Conservation (phyloP, 2,113 vertebrate species). For the Psittacula cyanocephala region DNA sequence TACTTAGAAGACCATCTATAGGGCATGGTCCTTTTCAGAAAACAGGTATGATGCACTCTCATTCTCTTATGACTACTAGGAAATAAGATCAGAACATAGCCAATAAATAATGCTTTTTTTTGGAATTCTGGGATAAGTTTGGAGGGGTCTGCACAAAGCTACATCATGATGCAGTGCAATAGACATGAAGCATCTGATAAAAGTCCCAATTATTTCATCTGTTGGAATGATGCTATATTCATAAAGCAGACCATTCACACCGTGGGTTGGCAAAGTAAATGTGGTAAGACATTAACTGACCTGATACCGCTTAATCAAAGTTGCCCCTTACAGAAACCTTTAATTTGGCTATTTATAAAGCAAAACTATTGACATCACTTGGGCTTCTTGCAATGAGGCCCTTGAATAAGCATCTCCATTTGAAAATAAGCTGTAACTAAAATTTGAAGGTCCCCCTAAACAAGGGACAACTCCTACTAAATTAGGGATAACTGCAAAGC, state of each 20-base stretch:
- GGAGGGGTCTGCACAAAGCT: background rate
- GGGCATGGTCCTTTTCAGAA: background rate
- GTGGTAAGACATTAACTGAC: background rate
- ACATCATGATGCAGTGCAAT: background rate
- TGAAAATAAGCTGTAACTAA: background rate
- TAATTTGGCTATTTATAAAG: background rate
- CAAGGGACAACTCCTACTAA: background rate
- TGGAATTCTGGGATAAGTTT: background rate
- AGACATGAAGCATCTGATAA: background rate
- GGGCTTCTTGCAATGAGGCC: background rate
- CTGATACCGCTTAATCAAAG: background rate
- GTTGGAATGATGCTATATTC: background rate
- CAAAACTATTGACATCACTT: background rate
- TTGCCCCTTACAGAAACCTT: background rate
- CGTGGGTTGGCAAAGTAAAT: background rate
- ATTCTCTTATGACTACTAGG: background rate
- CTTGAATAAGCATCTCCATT: background rate
- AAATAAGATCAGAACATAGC: background rate
- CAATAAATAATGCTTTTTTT: background rate
- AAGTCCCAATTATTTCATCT: background rate
- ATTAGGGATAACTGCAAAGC: background rate
- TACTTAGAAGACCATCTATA: background rate
- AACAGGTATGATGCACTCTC: background rate
- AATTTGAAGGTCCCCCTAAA: background rate
- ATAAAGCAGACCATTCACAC: background rate